Base-by-base conservation (phyloP, 1,140 invertebrate species). In the Protaetia brevitarsis region DNA sequence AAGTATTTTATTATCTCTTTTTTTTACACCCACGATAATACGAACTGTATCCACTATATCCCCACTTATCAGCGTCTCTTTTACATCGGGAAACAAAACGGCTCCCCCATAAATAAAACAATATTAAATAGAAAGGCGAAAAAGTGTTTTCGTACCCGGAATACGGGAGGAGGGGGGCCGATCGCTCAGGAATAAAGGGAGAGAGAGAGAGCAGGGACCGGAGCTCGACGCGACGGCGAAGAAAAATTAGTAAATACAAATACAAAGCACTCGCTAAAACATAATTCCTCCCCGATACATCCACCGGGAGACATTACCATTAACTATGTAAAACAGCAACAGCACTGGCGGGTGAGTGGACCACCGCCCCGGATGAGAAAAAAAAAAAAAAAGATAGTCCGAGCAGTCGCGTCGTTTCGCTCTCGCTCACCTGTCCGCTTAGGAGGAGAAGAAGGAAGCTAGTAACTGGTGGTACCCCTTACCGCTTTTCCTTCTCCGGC, bases 181-280 rank as follows among this genome's bases (percentile, higher is more conserved):
- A n/a, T n/a, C n/a, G n/a, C 16, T 21, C 16, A 45, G 7, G 41
- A 19, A 23, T 8, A 13, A 45, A 19, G 16, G n/a, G 2, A n/a
- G 10, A n/a, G 36, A 37, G 11, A 3, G 36, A 37, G 36, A 37
- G 16, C 3, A n/a, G 36, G 36, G 16, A n/a, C 3, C 36, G 11
- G 10, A 6, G 41, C 41, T 4, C 41, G 41, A 45, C 41, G 23
- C 41, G 56, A 69, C 66, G 66, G 65, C 65, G 66, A 69, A 71
- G 65, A 71, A 71, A 71, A 71, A 71, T 71, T 71, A 71, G 70
- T 68, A 71, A 71, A 71, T 71, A 70, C 69, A 70, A 70, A 70
- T 70, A 71, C 70, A 71, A 71, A 71, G 70, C 69, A 69, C 70
- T 71, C 65, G 68, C 68, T 71, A 69, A 71, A 71, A 71, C 68